Evolutionary conservation across 35 echinoderm and acorn worm species (phyloP).

Genomic region (Anneissia japonica): DNA sequence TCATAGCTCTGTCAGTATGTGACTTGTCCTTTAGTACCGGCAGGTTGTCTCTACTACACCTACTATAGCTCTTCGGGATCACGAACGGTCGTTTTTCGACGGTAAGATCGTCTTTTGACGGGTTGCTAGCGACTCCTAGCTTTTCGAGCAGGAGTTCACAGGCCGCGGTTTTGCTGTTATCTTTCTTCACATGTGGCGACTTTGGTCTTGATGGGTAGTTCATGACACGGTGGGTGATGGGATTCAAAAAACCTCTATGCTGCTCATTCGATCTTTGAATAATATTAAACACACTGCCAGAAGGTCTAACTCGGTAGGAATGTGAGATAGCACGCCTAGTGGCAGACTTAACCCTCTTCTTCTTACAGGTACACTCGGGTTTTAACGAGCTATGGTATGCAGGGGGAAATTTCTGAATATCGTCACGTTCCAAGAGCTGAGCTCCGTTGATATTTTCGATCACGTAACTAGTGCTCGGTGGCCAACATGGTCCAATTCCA

Average conservation of each 20-base stretch:
- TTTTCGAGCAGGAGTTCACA: not conserved
- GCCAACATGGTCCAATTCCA: conserved; percentile 84
- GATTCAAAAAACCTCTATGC: not conserved
- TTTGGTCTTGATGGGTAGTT: not conserved
- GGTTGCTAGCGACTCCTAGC: not conserved
- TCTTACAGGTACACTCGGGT: conserved; percentile 4
- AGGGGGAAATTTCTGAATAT: conserved; percentile 41
- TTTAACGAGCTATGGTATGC: conserved; percentile 31
- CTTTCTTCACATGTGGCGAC: not conserved
- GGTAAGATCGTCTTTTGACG: not conserved
- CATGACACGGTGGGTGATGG: not conserved
- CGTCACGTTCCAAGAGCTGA: conserved; percentile 64
- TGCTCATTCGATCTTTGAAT: not conserved
- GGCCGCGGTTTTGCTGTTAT: not conserved
- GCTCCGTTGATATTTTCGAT: conserved; percentile 70
- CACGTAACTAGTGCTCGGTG: conserved; percentile 61
- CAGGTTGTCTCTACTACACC: not conserved
- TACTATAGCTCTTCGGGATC: not conserved
- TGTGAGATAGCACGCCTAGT: not conserved
- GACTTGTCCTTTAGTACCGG: not conserved
- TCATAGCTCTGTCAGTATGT: not conserved
- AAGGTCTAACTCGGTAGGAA: not conserved
- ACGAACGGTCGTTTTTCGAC: not conserved
- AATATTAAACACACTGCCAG: not conserved
- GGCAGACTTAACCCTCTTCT: not conserved